Conservation (phyloP, 2,888 invertebrate species). For the Tetragnatha montana region DNA sequence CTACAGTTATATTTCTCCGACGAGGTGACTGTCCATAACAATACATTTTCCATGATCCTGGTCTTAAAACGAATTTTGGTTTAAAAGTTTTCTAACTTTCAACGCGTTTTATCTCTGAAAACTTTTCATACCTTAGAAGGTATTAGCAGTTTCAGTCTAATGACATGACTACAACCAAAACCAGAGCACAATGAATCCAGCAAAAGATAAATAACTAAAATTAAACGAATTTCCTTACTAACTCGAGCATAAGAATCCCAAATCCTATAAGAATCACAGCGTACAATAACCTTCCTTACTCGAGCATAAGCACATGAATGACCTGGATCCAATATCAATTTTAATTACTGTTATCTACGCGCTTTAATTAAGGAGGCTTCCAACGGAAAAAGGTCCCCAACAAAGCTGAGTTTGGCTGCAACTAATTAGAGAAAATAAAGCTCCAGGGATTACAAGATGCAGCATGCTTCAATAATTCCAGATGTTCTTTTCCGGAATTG, state of each 20-base stretch:
- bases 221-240: no score
- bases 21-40: no score
- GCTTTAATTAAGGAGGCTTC: not conserved
- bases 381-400: not conserved
- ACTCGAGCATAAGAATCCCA: not conserved
- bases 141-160: no score
- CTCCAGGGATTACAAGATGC: conserved; percentile 13
- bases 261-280: not conserved
- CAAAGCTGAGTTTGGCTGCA: not conserved
- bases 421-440: conserved; percentile 28
- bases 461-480: conserved; percentile 22
- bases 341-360: conserved; percentile 3
- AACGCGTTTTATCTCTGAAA: no score
- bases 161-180: no score
- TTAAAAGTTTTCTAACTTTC: no score
- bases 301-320: not conserved
- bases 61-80: no score
- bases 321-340: conserved; percentile 6
- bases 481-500: conserved; percentile 6
- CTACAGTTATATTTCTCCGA: no score
- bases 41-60: no score
- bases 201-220: no score
- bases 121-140: no score
- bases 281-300: not conserved
- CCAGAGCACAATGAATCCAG: no score